Conservation (phyloP, 2,888 invertebrate species). For the Amaurobius ferox region DNA sequence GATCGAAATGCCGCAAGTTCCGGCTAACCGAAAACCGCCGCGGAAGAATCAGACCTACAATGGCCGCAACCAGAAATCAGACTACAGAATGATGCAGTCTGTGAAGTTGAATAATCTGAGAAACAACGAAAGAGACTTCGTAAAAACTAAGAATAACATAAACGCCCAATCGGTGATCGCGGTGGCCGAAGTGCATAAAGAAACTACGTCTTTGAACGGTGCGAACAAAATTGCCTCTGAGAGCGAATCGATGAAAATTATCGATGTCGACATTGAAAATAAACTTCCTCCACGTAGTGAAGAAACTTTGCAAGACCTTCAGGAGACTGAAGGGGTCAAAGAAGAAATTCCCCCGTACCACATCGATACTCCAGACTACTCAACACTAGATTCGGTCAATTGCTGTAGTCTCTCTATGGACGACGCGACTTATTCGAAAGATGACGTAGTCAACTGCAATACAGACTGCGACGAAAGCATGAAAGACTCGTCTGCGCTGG, state of each 20-base stretch:
- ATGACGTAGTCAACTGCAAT: background rate
- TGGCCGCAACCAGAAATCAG: constrained; percentile 4
- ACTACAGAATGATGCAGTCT: constrained; percentile 7
- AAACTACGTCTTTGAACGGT: background rate
- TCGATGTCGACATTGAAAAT: too few relatives aligned
- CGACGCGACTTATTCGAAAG: background rate
- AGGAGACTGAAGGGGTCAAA: constrained; percentile 7
- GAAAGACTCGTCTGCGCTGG: background rate
- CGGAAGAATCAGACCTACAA: constrained; percentile 12
- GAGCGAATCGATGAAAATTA: too few relatives aligned
- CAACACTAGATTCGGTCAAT: constrained; percentile 41
- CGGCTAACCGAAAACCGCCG: constrained; percentile 18
- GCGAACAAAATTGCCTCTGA: too few relatives aligned
- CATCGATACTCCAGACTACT: constrained; percentile 64
- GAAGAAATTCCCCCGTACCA: constrained; percentile 30
- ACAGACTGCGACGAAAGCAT: background rate
- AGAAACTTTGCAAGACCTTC: background rate
- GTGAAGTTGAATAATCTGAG: constrained; percentile 25
- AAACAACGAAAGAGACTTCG: constrained; percentile 18
- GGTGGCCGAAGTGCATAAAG: constrained; percentile 40
- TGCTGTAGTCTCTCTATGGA: background rate
- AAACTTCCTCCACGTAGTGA: too few relatives aligned
- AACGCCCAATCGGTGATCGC: constrained; percentile 7
- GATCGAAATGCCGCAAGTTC: background rate
- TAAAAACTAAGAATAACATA: background rate